Evolutionary conservation across 1,140 invertebrate genomes (phyloP).

Genomic region (Trichogramma pretiosum): DNA sequence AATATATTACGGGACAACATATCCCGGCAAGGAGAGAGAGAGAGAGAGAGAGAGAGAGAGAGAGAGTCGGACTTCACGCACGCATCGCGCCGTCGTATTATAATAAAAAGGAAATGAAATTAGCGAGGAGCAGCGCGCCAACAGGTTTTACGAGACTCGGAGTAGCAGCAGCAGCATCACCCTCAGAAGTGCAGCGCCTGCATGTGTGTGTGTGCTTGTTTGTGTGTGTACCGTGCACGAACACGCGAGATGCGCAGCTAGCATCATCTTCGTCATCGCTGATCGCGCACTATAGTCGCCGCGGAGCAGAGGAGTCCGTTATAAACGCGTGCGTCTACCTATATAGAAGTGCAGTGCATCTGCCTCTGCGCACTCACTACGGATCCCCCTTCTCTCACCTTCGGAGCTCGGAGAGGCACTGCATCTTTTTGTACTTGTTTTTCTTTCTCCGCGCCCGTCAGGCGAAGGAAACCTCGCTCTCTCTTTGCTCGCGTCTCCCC

Average conservation of each 20-base stretch:
- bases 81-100: too few relatives aligned
- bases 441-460: too few relatives aligned
- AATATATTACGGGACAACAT: background rate
- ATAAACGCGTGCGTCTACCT: conserved; percentile 1
- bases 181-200: too few relatives aligned
- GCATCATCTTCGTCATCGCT: too few relatives aligned
- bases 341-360: background rate
- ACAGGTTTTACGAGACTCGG: conserved; percentile 16
- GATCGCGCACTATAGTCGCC: too few relatives aligned
- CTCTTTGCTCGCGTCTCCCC: background rate
- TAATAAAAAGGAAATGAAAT: conserved; percentile 18
- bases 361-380: background rate
- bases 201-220: background rate
- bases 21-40: background rate
- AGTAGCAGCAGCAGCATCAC: too few relatives aligned
- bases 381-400: conserved; percentile 6
- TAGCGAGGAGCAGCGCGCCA: conserved; percentile 8
- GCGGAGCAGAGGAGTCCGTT: too few relatives aligned
- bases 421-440: too few relatives aligned
- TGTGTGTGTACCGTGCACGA: too few relatives aligned
- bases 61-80: background rate
- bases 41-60: background rate
- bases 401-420: too few relatives aligned
- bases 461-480: too few relatives aligned
- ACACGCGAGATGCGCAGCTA: too few relatives aligned